Evolutionary conservation across 2,888 invertebrate genomes (phyloP).

Genomic region (Pycnomerus fuliginosus): DNA sequence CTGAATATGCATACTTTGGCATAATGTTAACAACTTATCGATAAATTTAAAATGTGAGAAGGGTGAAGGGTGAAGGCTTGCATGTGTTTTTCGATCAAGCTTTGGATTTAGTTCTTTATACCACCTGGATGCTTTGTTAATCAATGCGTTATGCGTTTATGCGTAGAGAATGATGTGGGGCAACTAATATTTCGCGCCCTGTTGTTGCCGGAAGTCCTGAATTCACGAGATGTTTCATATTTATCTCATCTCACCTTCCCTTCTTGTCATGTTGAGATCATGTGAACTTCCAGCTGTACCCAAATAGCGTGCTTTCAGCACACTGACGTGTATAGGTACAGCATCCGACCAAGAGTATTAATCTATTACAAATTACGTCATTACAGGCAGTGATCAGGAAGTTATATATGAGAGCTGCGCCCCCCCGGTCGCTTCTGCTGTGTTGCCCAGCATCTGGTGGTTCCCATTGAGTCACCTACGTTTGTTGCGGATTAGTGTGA

Average conservation of each 20-base stretch:
- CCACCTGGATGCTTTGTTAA: no score
- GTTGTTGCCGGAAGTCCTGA: no score
- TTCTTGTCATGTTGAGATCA: conserved; percentile 38
- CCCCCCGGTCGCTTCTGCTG: conserved; percentile 18
- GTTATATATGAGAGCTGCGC: conserved; percentile 41
- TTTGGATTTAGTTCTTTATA: no score
- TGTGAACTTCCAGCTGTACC: conserved; percentile 40
- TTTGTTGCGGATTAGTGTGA: conserved; percentile 30
- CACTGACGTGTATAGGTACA: conserved; percentile 42
- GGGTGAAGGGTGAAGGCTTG: no score
- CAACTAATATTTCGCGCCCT: no score
- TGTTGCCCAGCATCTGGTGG: conserved; percentile 28
- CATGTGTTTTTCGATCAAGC: no score
- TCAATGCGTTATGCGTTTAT: no score
- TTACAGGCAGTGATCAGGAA: conserved; percentile 52
- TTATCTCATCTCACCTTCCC: conserved; percentile 34
- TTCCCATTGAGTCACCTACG: conserved; percentile 47
- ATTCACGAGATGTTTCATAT: conserved; percentile 31
- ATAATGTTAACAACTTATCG: no score
- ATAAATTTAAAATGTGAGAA: no score
- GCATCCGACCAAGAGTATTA: conserved; percentile 43
- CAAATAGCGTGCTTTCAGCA: conserved; percentile 41
- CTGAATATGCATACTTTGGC: no score
- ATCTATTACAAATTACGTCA: conserved; percentile 52
- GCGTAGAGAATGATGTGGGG: no score